These are phyloP conservation scores for Octopus sinensis DNA, from an alignment of 1,140 invertebrate species.

Conservation along the genomic window DNA sequence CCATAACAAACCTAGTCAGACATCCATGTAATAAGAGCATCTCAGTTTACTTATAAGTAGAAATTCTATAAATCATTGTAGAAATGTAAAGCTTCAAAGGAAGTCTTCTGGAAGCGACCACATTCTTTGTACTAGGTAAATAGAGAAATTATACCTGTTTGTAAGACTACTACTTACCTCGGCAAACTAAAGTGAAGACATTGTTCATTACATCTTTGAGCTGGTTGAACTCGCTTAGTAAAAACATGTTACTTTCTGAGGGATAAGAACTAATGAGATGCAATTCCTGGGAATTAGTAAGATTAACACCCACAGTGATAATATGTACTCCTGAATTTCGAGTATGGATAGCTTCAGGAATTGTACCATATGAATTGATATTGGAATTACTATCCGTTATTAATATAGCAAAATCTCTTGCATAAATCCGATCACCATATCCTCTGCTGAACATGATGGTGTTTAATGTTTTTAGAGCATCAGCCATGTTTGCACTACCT, in stretches of 20 bases:
- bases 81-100: too few species aligned
- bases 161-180: too few species aligned
- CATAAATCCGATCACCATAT: constrained; percentile 34
- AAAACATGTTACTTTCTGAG: neutral
- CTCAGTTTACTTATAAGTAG: too few species aligned
- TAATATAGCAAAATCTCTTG: too few species aligned
- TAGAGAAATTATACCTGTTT: too few species aligned
- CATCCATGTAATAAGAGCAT: too few species aligned
- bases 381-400: constrained; percentile 4
- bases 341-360: neutral
- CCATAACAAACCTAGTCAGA: too few species aligned
- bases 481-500: constrained; percentile 48
- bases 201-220: too few species aligned
- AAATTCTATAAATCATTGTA: too few species aligned
- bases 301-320: constrained; percentile 10
- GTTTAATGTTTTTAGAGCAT: constrained; percentile 38
- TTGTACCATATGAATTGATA: constrained; percentile 10
- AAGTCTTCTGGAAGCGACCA: too few species aligned
- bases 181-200: too few species aligned
- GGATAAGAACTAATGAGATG: constrained; percentile 6
- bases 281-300: constrained; percentile 9
- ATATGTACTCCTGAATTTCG: neutral
- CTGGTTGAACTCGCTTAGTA: neutral
- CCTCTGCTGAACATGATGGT: constrained; percentile 35
- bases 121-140: too few species aligned